Percentiles rank a stretch among this genome's conserved stretches.
Evolutionary conservation across 2,797 vertebrate genomes (phyloP).

Genomic region (Huso huso): DNA sequence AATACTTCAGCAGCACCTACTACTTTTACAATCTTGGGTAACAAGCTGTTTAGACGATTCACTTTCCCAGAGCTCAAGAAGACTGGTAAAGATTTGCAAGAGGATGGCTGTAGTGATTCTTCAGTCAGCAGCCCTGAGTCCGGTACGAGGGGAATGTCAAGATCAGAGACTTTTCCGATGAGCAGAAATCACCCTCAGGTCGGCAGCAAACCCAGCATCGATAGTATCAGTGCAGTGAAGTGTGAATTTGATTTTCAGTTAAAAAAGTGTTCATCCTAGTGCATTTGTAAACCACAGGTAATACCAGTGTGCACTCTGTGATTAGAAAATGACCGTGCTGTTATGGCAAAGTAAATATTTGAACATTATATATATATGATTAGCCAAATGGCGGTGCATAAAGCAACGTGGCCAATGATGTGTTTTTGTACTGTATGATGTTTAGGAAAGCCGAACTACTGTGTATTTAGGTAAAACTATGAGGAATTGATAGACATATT

Average conservation of each 20-base stretch:
- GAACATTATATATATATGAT: no score
- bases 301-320: no score
- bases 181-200: conserved; percentile 41
- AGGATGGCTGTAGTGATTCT: background rate
- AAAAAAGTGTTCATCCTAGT: conserved; percentile 24
- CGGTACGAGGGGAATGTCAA: conserved; percentile 27
- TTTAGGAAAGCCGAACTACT: no score
- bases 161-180: conserved; percentile 54
- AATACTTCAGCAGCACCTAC: conserved; percentile 7
- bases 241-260: conserved; percentile 59
- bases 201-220: conserved; percentile 52
- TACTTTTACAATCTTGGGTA: conserved; percentile 40
- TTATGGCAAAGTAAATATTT: no score
- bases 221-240: conserved; percentile 62
- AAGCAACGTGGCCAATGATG: background rate
- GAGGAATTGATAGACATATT: no score
- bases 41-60: conserved; percentile 52
- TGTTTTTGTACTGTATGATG: no score
- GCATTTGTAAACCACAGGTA: no score
- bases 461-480: no score
- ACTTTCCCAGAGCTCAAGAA: conserved; percentile 55
- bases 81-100: conserved; percentile 15
- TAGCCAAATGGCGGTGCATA: no score
- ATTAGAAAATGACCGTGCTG: no score
- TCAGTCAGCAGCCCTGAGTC: background rate